A percentile compares a stretch with the other conserved stretches of the same genome.
These are phyloP conservation scores for Stegana nigrithorax DNA, from an alignment of 2,888 invertebrate genomes.

Conservation along the genomic window DNA sequence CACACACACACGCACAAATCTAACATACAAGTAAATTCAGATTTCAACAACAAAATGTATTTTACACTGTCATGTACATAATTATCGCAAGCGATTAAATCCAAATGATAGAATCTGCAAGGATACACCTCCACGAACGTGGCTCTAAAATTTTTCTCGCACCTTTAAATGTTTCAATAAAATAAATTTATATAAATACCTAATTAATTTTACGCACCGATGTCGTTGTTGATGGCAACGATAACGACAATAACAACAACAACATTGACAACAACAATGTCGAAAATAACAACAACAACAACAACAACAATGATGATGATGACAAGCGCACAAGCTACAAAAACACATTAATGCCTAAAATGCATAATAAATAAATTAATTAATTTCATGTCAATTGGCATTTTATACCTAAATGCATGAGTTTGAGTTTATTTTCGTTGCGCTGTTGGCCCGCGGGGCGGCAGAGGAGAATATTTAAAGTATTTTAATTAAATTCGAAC, in stretches of 20 bases:
- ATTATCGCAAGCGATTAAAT: too few relatives aligned
- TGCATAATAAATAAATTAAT: conserved; percentile 3
- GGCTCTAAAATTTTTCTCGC: too few relatives aligned
- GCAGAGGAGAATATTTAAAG: not conserved
- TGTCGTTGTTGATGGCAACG: not conserved
- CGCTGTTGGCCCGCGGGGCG: not conserved
- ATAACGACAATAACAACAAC: not conserved
- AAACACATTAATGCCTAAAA: not conserved
- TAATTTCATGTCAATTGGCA: conserved; percentile 3
- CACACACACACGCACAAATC: not conserved
- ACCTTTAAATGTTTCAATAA: not conserved
- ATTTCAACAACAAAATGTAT: too few relatives aligned
- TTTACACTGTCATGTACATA: too few relatives aligned
- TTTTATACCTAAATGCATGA: not conserved
- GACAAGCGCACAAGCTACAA: too few relatives aligned
- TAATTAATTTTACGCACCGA: not conserved
- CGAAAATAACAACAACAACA: not conserved
- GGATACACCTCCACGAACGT: too few relatives aligned
- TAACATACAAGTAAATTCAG: too few relatives aligned
- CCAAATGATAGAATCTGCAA: too few relatives aligned
- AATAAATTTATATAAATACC: not conserved
- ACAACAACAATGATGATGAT: too few relatives aligned
- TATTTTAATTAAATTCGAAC: conserved; percentile 10
- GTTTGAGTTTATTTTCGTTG: not conserved
- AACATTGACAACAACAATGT: not conserved